Conservation (phyloP, 2,888 invertebrate species). For the Keiferia lycopersicella region DNA sequence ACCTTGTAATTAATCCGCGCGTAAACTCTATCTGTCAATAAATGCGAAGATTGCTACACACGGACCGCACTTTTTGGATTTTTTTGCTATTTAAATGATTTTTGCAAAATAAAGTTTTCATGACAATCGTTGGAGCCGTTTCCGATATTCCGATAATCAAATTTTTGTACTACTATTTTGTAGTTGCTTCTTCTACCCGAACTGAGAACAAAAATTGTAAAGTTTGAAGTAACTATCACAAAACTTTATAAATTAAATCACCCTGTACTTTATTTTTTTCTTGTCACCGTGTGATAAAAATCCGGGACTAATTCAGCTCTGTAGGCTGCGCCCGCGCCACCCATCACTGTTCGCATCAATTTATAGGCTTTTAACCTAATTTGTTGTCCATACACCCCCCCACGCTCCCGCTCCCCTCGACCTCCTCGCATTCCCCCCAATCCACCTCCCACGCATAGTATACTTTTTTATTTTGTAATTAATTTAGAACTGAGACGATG, state of each 20-base stretch:
- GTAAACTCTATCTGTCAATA: too few relatives aligned
- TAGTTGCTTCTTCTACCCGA: too few relatives aligned
- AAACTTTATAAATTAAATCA: constrained; percentile 40
- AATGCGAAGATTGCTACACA: too few relatives aligned
- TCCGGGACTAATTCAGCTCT: constrained; percentile 73
- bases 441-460: constrained; percentile 55
- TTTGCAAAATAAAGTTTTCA: too few relatives aligned
- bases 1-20: too few relatives aligned
- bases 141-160: too few relatives aligned
- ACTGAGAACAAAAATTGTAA: neutral
- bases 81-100: too few relatives aligned
- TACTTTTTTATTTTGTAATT: constrained; percentile 56
- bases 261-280: constrained; percentile 64
- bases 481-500: constrained; percentile 56
- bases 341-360: constrained; percentile 75
- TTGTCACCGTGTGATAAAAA: constrained; percentile 75
- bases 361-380: constrained; percentile 81
- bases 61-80: too few relatives aligned
- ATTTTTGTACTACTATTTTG: too few relatives aligned
- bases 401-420: constrained; percentile 36
- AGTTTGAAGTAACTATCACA: too few relatives aligned
- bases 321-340: constrained; percentile 69
- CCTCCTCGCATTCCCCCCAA: constrained; percentile 37
- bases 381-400: constrained; percentile 60
- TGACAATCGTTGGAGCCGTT: too few relatives aligned